Evolutionary conservation across 1,140 invertebrate species (phyloP).

Genomic region (Drosophila willistoni): DNA sequence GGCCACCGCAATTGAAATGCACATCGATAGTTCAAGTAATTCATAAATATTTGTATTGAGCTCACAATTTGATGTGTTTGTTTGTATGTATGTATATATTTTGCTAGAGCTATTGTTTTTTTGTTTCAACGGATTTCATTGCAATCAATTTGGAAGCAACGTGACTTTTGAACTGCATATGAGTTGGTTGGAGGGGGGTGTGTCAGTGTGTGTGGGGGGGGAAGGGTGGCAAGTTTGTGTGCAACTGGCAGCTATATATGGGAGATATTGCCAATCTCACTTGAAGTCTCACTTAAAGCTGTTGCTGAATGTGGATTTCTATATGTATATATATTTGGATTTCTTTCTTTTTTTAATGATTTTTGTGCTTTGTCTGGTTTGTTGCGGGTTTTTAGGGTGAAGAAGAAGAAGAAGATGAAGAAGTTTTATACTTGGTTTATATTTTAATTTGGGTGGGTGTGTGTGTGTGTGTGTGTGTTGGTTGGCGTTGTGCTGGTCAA

Average conservation of each 20-base stretch:
- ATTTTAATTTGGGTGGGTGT: conserved; percentile 67
- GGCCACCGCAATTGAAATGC: conserved; percentile 46
- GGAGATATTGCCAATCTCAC: conserved; percentile 55
- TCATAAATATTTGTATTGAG: conserved; percentile 57
- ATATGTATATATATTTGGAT: too few species aligned
- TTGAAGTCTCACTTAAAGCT: conserved; percentile 38
- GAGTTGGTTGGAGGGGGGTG: background rate
- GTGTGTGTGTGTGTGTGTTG: background rate
- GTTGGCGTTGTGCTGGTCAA: conserved; percentile 44
- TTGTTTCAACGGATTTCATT: conserved; percentile 24
- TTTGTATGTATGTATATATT: background rate
- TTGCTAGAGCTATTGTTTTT: conserved; percentile 3
- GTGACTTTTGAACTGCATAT: conserved; percentile 53
- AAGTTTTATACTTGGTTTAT: conserved; percentile 67
- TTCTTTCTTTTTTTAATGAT: conserved; percentile 35
- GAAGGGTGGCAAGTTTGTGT: background rate
- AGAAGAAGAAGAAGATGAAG: background rate
- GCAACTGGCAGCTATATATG: conserved; percentile 38
- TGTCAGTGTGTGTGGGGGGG: background rate
- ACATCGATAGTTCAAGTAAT: conserved; percentile 33
- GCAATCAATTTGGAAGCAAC: conserved; percentile 60
- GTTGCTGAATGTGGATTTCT: conserved; percentile 35
- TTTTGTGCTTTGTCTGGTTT: conserved; percentile 7
- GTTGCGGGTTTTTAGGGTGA: background rate
- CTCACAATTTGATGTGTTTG: background rate